phyloP scores from a whole-genome alignment of 2,113 vertebrate genomes.

The Sterrhoptilus dennistouni region DNA sequence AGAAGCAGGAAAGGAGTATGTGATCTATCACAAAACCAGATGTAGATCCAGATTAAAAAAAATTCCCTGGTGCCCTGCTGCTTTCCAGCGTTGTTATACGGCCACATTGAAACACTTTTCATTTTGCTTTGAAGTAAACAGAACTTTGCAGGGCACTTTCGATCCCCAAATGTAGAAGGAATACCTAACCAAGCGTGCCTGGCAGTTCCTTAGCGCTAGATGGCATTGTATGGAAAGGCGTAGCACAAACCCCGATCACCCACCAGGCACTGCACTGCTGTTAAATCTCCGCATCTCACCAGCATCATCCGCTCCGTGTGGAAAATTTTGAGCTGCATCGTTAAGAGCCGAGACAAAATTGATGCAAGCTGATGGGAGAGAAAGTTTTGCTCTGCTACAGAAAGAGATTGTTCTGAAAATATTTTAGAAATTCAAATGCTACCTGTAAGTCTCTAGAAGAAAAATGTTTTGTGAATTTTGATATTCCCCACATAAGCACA shows the following conservation, averaged over 20 bases:
- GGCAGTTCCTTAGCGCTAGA: conserved; percentile 39
- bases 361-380: not conserved
- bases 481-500: not conserved
- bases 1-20: not conserved
- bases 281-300: not conserved
- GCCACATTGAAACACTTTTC: not conserved
- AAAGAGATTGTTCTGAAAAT: not conserved
- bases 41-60: not conserved
- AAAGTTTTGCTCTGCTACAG: not conserved
- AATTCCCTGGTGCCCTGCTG: not conserved
- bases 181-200: not conserved
- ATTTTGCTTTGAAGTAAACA: not conserved
- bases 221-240: conserved; percentile 61
- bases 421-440: not conserved
- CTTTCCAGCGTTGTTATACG: not conserved
- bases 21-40: not conserved
- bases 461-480: not conserved
- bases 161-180: not conserved
- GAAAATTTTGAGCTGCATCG: not conserved
- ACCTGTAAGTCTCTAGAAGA: not conserved
- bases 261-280: not conserved
- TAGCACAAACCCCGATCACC: rapidly evolving
- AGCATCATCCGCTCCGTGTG: not conserved
- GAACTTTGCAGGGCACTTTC: not conserved
- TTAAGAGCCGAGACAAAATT: conserved; percentile 15